Percentiles rank a stretch among this genome's conserved stretches.
Conservation (phyloP, 2,888 invertebrate genomes). For the Oligia strigilis region DNA sequence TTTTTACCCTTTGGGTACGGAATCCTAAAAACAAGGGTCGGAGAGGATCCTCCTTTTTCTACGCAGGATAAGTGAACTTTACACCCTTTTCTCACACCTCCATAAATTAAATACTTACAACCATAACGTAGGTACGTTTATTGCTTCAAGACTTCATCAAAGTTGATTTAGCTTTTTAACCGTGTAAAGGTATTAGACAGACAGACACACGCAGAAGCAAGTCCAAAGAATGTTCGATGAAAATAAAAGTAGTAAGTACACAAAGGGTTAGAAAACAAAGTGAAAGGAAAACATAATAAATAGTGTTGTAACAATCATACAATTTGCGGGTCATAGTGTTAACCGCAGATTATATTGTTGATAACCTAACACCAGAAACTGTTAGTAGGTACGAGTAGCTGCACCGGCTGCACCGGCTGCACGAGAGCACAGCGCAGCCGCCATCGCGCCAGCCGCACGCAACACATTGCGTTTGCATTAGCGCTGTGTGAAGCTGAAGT, state of each 20-base stretch:
- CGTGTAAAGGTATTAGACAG: neutral
- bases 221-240: neutral
- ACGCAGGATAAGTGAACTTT: too few relatives aligned
- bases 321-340: neutral
- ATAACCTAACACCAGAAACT: neutral
- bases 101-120: neutral
- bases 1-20: too few relatives aligned
- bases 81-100: too few relatives aligned
- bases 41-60: too few relatives aligned
- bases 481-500: too few relatives aligned
- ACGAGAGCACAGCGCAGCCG: too few relatives aligned
- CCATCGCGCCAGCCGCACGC: too few relatives aligned
- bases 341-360: neutral
- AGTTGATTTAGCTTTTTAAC: neutral
- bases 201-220: neutral
- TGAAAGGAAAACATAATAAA: constrained; percentile 36
- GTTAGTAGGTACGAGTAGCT: too few relatives aligned
- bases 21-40: too few relatives aligned
- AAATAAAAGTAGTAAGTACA: constrained; percentile 8
- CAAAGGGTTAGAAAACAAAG: constrained; percentile 25
- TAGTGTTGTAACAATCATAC: neutral
- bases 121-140: neutral
- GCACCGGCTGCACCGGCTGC: too few relatives aligned
- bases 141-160: neutral
- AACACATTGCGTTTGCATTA: too few relatives aligned